Conservation (phyloP, 2,113 vertebrate genomes). For the Brachyhypopomus gauderio region DNA sequence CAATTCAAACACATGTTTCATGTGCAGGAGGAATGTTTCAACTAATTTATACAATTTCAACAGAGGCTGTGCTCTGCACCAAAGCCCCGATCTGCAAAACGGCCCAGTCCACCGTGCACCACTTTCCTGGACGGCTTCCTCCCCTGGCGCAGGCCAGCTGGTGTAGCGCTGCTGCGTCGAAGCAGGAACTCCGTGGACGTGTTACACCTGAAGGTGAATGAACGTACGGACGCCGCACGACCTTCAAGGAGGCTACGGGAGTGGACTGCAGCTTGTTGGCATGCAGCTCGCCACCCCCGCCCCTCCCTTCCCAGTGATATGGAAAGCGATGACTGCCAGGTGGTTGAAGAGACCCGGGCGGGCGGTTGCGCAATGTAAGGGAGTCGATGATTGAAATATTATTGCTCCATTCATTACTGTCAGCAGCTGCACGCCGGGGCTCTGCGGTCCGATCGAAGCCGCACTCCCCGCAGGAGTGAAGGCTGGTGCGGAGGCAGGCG, state of each 20-base stretch:
- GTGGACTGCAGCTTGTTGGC: neutral
- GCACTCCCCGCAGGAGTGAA: neutral
- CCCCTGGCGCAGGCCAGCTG: neutral
- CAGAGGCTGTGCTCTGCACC: neutral
- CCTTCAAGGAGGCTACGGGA: no score
- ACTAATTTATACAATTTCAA: slow-evolving; percentile 6
- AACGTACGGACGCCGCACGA: no score
- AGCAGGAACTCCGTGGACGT: neutral
- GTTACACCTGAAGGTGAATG: neutral
- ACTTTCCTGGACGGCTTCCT: neutral
- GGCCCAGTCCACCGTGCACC: neutral
- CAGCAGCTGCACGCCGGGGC: slow-evolving; percentile 10
- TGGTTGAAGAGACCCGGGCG: neutral
- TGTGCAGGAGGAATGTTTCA: neutral
- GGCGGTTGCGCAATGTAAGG: neutral
- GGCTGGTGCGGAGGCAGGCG: neutral
- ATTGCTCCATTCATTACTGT: slow-evolving; percentile 37
- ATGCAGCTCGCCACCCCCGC: neutral
- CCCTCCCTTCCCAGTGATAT: neutral
- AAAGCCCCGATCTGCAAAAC: neutral
- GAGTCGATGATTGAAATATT: slow-evolving; percentile 14
- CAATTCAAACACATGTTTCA: no score
- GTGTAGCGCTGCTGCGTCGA: neutral
- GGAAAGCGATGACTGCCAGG: neutral
- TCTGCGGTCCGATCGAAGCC: neutral